Evolutionary conservation across 2,797 vertebrate genomes (phyloP).

Genomic region (Coregonus sp.): DNA sequence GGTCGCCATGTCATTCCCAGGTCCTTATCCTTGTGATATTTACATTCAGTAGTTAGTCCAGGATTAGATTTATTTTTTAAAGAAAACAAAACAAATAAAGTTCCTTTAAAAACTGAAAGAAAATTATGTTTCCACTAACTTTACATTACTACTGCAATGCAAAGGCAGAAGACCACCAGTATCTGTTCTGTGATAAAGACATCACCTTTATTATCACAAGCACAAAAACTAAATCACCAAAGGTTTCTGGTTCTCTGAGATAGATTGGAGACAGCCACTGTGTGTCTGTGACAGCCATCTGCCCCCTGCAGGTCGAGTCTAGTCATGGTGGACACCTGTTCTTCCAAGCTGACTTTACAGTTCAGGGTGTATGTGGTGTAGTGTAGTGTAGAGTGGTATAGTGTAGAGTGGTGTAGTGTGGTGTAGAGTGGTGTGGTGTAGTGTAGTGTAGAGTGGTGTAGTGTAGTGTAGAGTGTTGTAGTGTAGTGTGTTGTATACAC

Average conservation of each 20-base stretch:
- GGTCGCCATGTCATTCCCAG: conserved; percentile 51
- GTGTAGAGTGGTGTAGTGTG: conserved; percentile 27
- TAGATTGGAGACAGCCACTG: background rate
- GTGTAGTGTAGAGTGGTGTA: background rate
- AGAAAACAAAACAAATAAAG: conserved; percentile 29
- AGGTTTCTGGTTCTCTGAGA: background rate
- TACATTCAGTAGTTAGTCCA: conserved; percentile 74
- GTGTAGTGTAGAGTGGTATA: background rate
- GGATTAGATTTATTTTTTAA: background rate
- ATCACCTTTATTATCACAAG: conserved; percentile 8
- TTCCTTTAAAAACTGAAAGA: conserved; percentile 38
- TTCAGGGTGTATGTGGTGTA: conserved; percentile 39
- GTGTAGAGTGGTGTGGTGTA: conserved; percentile 17
- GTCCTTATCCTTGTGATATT: conserved; percentile 56
- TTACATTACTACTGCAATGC: conserved; percentile 32
- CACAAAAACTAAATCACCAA: background rate
- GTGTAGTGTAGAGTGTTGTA: background rate
- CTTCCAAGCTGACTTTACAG: conserved; percentile 24
- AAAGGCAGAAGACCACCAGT: conserved; percentile 25
- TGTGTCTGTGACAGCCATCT: conserved; percentile 43
- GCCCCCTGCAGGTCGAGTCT: conserved; percentile 61
- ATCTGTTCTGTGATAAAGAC: conserved; percentile 22
- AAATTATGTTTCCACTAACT: conserved; percentile 28
- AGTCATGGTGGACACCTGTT: conserved; percentile 50
- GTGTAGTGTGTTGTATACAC: conserved; percentile 12